Evolutionary conservation across 1,140 invertebrate genomes (phyloP), one percentile per base, ranked within the genome.

Genomic region (Drosophila varians): DNA sequence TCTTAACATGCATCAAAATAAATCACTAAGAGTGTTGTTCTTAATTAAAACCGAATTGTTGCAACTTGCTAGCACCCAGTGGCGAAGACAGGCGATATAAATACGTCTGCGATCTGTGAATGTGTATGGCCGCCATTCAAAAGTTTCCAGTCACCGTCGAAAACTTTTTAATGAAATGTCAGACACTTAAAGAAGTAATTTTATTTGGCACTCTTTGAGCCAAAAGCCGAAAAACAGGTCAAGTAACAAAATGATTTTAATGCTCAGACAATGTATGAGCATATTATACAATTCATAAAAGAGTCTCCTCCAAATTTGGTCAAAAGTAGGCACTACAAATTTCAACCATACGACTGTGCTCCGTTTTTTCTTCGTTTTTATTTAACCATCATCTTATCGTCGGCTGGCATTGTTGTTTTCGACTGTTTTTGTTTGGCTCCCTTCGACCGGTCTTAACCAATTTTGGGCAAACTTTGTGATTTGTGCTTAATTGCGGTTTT

Each of bases 311-410:
- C 72, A 49, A 74, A 74, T 74, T 74, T 74, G 72, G 72, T 74
- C 61, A 74, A 74, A 74, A 74, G 72, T 74, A 74, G 71, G 71
- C 71, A 74, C 71, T 71, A 74, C 72, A 74, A 74, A 74, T 66
- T 74, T 68, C 36, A n/a, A n/a, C n/a, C n/a, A n/a, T n/a, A n/a
- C n/a, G 49, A 47, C 38, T 34, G 46, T 52, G 62, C 43, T 38
- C 16, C 9, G 16, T n/a, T 46, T 61, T 62, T 60, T 48, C 21
- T 48, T 9, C 2, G n/a, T 54, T 19, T 36, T 23, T 26, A 21
- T 65, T 48, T 16, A 71, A 45, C 68, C 56, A 73, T 53, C 56
- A 54, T 73, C 12, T 45, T 16, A 38, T 43, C 69, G 60, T 71
- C 12, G 31, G 40, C 48, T 51, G 38, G 28, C 8, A 14, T 66